Evolutionary conservation across 2,113 vertebrate species (phyloP).

Genomic region (Polypterus senegalus): DNA sequence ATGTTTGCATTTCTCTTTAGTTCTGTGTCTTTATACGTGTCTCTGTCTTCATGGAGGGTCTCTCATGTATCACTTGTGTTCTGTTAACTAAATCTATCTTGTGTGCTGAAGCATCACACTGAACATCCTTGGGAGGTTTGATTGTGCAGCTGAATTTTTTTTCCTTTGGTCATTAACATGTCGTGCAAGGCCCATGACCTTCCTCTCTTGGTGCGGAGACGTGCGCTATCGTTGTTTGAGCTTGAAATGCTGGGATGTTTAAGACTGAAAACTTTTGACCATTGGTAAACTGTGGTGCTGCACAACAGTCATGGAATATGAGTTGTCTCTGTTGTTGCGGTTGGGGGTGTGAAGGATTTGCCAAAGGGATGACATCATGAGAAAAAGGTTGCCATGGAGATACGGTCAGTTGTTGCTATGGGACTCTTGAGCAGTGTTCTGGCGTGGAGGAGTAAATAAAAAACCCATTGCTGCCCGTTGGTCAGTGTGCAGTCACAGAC

Average conservation of each 20-base stretch:
- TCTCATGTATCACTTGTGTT: background rate
- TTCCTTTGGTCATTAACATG: too few relatives aligned
- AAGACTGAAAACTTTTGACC: background rate
- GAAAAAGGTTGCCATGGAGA: slow-evolving; percentile 51
- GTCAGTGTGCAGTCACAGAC: slow-evolving; percentile 34
- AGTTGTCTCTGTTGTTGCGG: background rate
- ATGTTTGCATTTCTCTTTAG: background rate
- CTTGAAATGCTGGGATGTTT: background rate
- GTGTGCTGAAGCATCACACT: too few relatives aligned
- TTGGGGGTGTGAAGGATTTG: background rate
- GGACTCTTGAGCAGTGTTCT: slow-evolving; percentile 35
- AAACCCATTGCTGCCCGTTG: slow-evolving; percentile 42
- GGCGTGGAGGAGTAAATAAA: slow-evolving; percentile 41
- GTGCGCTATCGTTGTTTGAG: background rate
- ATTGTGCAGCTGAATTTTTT: too few relatives aligned
- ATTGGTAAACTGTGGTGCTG: background rate
- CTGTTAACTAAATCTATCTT: too few relatives aligned
- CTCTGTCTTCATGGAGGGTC: background rate
- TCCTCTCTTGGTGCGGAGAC: too few relatives aligned
- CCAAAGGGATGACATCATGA: slow-evolving; percentile 43
- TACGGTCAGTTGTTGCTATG: slow-evolving; percentile 56
- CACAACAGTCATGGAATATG: background rate
- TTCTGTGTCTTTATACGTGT: background rate
- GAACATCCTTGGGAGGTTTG: too few relatives aligned
- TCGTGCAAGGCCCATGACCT: too few relatives aligned